phyloP scores from a whole-genome alignment of 2,797 vertebrate species.

The Myiothlypis chrysogaster region DNA sequence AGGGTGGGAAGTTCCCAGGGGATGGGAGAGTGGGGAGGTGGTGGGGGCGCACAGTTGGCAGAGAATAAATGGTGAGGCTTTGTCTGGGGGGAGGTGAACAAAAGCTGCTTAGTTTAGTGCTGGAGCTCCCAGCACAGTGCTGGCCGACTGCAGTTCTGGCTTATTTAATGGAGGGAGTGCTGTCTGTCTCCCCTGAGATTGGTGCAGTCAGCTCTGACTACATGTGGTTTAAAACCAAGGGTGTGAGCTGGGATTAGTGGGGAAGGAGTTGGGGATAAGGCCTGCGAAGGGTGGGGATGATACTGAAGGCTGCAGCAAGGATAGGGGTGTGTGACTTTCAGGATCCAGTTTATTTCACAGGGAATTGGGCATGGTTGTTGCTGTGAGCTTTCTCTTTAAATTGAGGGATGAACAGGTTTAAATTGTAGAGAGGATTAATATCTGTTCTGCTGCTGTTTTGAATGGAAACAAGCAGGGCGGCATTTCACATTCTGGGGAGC shows the following conservation, averaged over 20 bases:
- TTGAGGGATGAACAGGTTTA: not conserved
- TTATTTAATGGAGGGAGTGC: not conserved
- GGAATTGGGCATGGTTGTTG: not conserved
- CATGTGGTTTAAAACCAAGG: not conserved
- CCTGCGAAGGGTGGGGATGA: not conserved
- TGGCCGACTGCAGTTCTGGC: not conserved
- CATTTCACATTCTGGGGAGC: not conserved
- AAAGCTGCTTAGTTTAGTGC: constrained; percentile 5
- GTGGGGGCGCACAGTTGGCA: not conserved
- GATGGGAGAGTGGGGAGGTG: not conserved
- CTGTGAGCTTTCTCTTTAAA: not conserved
- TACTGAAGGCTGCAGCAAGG: not conserved
- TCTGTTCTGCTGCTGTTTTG: not conserved
- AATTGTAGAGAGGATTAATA: not conserved
- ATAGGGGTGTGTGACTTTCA: not conserved
- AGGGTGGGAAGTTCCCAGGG: not conserved
- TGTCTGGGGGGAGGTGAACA: not conserved
- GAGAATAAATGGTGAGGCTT: constrained; percentile 23
- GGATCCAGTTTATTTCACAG: not conserved
- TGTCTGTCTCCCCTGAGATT: not conserved
- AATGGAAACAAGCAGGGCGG: not conserved
- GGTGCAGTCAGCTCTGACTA: not conserved
- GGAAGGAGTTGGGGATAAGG: not conserved
- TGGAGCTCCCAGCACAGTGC: not conserved
- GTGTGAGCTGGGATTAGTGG: not conserved